These are phyloP conservation scores for Dolomedes plantarius DNA, from an alignment of 2,888 invertebrate genomes.

Conservation along the genomic window DNA sequence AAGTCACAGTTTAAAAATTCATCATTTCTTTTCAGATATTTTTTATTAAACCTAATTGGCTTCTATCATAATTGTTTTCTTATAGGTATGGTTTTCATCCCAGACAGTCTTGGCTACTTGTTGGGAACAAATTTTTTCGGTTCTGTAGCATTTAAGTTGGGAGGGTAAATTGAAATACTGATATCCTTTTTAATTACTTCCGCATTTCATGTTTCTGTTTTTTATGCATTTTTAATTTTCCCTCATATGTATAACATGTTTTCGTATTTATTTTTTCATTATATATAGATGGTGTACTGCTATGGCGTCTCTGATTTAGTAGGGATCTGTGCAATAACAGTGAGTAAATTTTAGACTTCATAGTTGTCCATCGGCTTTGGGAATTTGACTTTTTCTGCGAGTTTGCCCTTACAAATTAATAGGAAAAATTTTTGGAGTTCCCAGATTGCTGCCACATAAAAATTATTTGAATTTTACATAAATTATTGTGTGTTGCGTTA, in stretches of 20 bases:
- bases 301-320: conserved; percentile 82
- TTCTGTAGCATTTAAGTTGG: conserved; percentile 81
- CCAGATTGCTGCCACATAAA: too few relatives aligned
- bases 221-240: not conserved
- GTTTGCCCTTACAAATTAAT: too few relatives aligned
- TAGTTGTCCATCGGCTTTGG: too few relatives aligned
- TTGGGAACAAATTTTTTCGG: conserved; percentile 89
- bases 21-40: too few relatives aligned
- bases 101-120: conserved; percentile 89
- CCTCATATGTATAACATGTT: not conserved
- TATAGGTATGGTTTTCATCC: conserved; percentile 87
- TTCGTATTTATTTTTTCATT: conserved; percentile 34
- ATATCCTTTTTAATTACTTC: too few relatives aligned
- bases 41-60: too few relatives aligned
- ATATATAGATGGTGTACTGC: conserved; percentile 81
- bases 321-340: conserved; percentile 82
- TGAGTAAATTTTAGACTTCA: conserved; percentile 78
- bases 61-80: too few relatives aligned
- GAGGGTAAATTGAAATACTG: conserved; percentile 78
- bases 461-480: too few relatives aligned
- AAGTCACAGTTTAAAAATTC: too few relatives aligned
- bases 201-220: not conserved
- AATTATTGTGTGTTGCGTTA: too few relatives aligned
- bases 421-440: too few relatives aligned
- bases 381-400: too few relatives aligned